A percentile compares a stretch with the other conserved stretches of the same genome.
These are phyloP conservation scores for Perognathus longimembris DNA, from an alignment of 2,113 vertebrate genomes.

Conservation along the genomic window DNA sequence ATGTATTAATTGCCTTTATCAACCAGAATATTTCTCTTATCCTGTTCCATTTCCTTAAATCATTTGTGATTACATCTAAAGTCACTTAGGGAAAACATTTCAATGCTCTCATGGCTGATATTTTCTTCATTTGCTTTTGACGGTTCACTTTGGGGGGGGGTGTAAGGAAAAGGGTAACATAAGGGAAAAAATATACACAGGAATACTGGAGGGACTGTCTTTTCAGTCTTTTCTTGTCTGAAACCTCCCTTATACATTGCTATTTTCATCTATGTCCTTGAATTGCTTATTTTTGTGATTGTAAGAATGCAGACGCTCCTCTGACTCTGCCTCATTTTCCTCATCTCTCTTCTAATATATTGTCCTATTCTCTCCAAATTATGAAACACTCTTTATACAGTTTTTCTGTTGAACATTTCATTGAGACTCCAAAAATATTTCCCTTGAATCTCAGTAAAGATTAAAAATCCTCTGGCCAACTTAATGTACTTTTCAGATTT, in stretches of 20 bases:
- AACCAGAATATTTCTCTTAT: neutral
- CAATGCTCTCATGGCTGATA: neutral
- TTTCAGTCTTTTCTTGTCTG: neutral
- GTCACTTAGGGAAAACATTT: neutral
- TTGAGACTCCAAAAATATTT: neutral
- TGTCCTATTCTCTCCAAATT: conserved; percentile 2
- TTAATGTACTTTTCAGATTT: conserved; percentile 19
- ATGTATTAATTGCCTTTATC: neutral
- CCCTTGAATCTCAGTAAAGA: conserved; percentile 23
- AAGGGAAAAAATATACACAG: neutral
- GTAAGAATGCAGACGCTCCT: neutral
- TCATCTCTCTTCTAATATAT: neutral
- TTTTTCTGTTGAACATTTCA: neutral
- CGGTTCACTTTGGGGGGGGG: neutral
- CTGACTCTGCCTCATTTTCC: neutral
- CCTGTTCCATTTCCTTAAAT: neutral
- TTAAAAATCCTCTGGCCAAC: conserved; percentile 16
- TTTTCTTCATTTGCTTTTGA: neutral
- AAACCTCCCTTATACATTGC: neutral
- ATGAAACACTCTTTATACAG: neutral
- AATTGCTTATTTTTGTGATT: neutral
- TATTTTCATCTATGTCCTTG: neutral
- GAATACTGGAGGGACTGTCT: neutral
- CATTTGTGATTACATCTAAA: neutral
- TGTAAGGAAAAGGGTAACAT: neutral